Evolutionary conservation across 2,888 invertebrate genomes (phyloP), one percentile per base, ranked within the genome.

Genomic region (Antheraea yamamai): DNA sequence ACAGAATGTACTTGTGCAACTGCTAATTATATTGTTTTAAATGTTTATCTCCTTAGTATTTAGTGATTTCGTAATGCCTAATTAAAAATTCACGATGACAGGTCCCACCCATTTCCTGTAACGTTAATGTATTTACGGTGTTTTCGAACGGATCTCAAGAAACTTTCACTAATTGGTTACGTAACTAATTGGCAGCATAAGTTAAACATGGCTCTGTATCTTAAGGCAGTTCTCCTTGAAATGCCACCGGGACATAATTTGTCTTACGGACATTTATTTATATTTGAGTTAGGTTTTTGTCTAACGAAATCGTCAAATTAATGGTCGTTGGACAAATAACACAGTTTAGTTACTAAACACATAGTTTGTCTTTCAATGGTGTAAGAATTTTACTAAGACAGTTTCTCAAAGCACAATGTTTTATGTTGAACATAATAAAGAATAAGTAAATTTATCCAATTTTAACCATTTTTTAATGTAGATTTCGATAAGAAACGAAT

Each of bases 181-280:
- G 79, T 81, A 83, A 85, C 81, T 81, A 86, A 86, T 86, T 85
- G 81, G 81, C 79, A 83, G 80, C 75, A 81, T 82, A 83, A 85
- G 81, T 83, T 83, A 81, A 82, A 81, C 80, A 80, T 79, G 77
- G 78, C 77, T 80, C 74, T 80, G 81, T 79, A 80, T 81, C 81
- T 79, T 80, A 58, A 74, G 35, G 61, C 39, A 78, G 75, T 78
- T 80, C 55, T 23, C 76, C 78, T 78, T 77, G 80, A 81, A 76
- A 39, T 68, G 76, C 70, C 76, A 70, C 75, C 74, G 68, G 66
- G 78, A 77, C 30, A 78, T 79, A 75, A 79, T 82, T 80, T 77
- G 76, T 82, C 77, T 77, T 78, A 77, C 73, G 75, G 71, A 81
- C 74, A 75, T 79, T 79, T 77, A 47, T 58, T 73, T 82, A 80